Conservation (phyloP, 2,113 vertebrate genomes). For the Sylvilagus bachmani region DNA sequence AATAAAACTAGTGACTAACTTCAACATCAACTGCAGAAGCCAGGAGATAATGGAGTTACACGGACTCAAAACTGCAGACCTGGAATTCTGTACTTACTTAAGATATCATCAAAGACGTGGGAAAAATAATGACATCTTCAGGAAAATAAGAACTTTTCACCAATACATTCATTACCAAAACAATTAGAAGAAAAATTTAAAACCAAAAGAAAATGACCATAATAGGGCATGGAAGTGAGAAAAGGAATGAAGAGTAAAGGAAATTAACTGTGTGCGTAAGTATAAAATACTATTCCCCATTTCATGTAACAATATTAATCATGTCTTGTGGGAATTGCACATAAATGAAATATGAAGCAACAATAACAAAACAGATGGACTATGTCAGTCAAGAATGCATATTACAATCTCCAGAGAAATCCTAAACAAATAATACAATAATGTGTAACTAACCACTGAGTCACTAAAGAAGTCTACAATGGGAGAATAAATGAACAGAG, state of each 20-base stretch:
- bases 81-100: constrained; percentile 9
- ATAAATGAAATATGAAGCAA: constrained; percentile 5
- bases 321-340: neutral
- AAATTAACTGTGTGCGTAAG: constrained; percentile 1
- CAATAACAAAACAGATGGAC: neutral
- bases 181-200: neutral
- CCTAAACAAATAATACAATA: neutral
- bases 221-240: neutral
- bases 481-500: neutral
- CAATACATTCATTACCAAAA: neutral
- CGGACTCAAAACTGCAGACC: neutral
- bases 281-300: neutral
- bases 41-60: neutral
- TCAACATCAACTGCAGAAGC: neutral
- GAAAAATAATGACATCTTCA: constrained; percentile 45
- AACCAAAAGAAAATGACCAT: neutral
- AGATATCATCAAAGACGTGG: constrained; percentile 24
- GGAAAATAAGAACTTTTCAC: neutral
- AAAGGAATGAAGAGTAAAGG: neutral
- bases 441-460: constrained; percentile 1
- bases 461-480: constrained; percentile 24
- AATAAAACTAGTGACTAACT: neutral
- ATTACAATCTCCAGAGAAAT: constrained; percentile 31
- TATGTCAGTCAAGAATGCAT: constrained; percentile 5
- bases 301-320: constrained; percentile 11